Evolutionary conservation across 1,140 invertebrate species (phyloP).

Genomic region (Spodoptera litura): DNA sequence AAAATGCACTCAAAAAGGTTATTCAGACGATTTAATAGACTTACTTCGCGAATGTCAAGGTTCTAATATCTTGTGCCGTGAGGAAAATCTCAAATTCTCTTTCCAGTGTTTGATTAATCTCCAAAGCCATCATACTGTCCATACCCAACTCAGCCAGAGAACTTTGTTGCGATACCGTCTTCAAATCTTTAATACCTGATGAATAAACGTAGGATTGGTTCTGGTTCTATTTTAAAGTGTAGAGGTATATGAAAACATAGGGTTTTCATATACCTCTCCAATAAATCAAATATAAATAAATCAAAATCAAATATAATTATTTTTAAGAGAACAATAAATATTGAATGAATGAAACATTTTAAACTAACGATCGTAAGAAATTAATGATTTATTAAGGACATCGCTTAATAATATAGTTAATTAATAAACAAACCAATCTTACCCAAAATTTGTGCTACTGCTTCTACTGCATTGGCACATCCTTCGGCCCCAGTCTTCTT

Average conservation of each 20-base stretch:
- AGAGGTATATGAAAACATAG: too few species aligned
- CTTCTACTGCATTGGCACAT: conserved; percentile 88
- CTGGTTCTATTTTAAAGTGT: too few species aligned
- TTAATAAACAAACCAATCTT: conserved; percentile 32
- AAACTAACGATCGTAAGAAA: too few species aligned
- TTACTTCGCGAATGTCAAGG: conserved; percentile 86
- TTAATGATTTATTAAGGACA: too few species aligned
- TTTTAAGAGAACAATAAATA: too few species aligned
- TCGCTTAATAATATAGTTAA: too few species aligned
- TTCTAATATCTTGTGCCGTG: conserved; percentile 92
- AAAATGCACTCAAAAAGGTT: too few species aligned
- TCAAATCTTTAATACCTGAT: conserved; percentile 83
- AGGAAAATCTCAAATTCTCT: conserved; percentile 93
- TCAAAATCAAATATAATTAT: too few species aligned
- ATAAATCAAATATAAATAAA: too few species aligned
- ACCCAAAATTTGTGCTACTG: conserved; percentile 89
- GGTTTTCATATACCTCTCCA: too few species aligned
- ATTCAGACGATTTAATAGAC: background rate
- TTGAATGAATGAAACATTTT: too few species aligned
- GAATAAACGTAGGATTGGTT: background rate
- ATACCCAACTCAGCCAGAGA: conserved; percentile 95
- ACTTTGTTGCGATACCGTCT: conserved; percentile 83
- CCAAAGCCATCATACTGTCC: conserved; percentile 96
- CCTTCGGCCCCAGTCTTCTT: conserved; percentile 87
- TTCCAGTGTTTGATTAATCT: conserved; percentile 95